Conservation (phyloP, 2,888 invertebrate genomes). For the Xanthorhoe spadicearia region DNA sequence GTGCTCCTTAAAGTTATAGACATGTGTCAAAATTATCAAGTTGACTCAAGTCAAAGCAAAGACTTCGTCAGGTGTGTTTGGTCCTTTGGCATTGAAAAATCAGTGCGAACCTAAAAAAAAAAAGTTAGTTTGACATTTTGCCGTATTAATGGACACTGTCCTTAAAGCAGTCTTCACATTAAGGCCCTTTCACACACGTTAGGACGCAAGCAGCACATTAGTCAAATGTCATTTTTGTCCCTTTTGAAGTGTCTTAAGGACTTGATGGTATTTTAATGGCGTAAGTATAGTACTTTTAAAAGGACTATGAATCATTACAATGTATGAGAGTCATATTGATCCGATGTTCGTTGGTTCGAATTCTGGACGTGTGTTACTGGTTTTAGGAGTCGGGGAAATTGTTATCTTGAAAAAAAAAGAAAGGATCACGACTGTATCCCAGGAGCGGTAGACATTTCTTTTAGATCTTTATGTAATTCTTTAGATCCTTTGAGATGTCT, state of each 20-base stretch:
- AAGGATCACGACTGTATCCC: no score
- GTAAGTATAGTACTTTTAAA: conserved; percentile 30
- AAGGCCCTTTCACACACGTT: conserved; percentile 32
- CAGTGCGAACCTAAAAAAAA: no score
- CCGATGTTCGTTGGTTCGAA: neutral
- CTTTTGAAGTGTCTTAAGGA: conserved; percentile 25
- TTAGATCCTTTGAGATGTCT: no score
- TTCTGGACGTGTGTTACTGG: neutral
- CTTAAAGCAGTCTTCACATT: conserved; percentile 13
- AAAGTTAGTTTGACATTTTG: no score
- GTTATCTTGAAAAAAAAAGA: no score
- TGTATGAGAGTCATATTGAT: neutral
- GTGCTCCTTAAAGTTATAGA: no score
- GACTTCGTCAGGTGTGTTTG: no score
- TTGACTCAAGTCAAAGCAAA: no score
- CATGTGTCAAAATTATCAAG: no score
- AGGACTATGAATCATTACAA: conserved; percentile 16
- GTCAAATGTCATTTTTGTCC: conserved; percentile 28
- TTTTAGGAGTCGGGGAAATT: neutral
- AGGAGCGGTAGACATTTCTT: no score
- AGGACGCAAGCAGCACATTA: conserved; percentile 23
- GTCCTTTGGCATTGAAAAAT: no score
- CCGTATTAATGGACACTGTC: neutral
- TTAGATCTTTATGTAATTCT: no score
- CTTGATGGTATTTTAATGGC: conserved; percentile 51